Base-by-base conservation (phyloP, 2,113 vertebrate species). In the Sceloporus tristichus region DNA sequence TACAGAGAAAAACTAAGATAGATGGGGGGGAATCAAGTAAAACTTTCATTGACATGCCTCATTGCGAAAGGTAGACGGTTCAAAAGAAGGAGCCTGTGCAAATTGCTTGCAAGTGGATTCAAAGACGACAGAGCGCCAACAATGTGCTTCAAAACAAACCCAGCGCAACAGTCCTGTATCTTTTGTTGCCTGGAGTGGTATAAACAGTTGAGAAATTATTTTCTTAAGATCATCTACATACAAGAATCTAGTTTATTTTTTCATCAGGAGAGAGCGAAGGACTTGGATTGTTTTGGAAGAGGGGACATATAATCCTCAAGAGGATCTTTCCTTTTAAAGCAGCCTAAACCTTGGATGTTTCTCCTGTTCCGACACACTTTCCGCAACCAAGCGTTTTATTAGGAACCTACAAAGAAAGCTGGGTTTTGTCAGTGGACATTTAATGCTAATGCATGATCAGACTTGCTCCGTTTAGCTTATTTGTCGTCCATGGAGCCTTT, bases 81-180 rank as follows among this genome's bases (percentile, higher is more conserved):
- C 27, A 48, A n/a, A 66, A 88, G 34, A 7, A 82, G 10, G 25
- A 21, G 38, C 54, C 56, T 7, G 29, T 27, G n/a, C 40, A 89
- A 85, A 75, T 29, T 70, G 29, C 56, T 27, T 73, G 70, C 40
- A 84, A 86, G 80, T 59, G 16, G 25, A 79, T 89, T 54, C 85
- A 78, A 87, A 88, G 83, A 90, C 54, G 87, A 82, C 88, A 87
- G 75, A 65, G 73, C 56, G 42, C 38, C 18, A 70, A 3, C 81
- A 79, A 66, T 73, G 0, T 82, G 86, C 85, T 85, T 77, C 73
- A 70, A 85, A 82, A 83, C 86, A 9, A 0, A 56, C 18, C 38
- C 40, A 4, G 11, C 59, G 70, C 78, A 23, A 70, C 1, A 42
- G 3, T 2, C 73, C 74, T 85, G 87, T 79, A 89, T 92, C 70